These are phyloP conservation scores for Dilophus febrilis DNA, from an alignment of 2,888 invertebrate species.

Conservation along the genomic window DNA sequence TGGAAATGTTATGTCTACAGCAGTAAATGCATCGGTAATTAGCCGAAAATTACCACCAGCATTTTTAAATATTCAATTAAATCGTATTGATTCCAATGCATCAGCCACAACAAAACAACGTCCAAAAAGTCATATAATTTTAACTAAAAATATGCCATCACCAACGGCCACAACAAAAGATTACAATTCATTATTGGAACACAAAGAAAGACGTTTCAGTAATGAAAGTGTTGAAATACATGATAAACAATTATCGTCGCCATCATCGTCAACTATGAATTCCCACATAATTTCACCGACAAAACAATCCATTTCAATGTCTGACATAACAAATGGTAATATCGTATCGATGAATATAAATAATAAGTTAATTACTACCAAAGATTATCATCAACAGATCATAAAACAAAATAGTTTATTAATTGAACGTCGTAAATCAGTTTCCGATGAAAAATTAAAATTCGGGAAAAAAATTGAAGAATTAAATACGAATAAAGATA, in stretches of 20 bases:
- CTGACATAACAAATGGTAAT: background rate
- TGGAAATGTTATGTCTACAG: no score
- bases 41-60: slow-evolving; percentile 19
- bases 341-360: no score
- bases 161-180: slow-evolving; percentile 14
- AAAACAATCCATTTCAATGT: background rate
- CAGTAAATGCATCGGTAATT: slow-evolving; percentile 32
- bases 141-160: slow-evolving; percentile 41
- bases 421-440: slow-evolving; percentile 23
- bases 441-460: slow-evolving; percentile 22
- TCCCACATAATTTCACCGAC: background rate
- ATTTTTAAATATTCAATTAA: slow-evolving; percentile 51
- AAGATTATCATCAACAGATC: no score
- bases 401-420: slow-evolving; percentile 10
- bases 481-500: slow-evolving; percentile 12
- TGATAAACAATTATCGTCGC: slow-evolving; percentile 17
- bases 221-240: slow-evolving; percentile 31
- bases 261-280: slow-evolving; percentile 1
- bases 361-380: no score
- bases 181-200: no score
- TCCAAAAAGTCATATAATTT: slow-evolving; percentile 42
- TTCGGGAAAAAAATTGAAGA: slow-evolving; percentile 21
- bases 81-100: slow-evolving; percentile 42
- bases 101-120: no score
- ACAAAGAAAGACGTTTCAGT: slow-evolving; percentile 26